Evolutionary conservation across 2,797 vertebrate species (phyloP).

Genomic region (Cossypha polioptera): DNA sequence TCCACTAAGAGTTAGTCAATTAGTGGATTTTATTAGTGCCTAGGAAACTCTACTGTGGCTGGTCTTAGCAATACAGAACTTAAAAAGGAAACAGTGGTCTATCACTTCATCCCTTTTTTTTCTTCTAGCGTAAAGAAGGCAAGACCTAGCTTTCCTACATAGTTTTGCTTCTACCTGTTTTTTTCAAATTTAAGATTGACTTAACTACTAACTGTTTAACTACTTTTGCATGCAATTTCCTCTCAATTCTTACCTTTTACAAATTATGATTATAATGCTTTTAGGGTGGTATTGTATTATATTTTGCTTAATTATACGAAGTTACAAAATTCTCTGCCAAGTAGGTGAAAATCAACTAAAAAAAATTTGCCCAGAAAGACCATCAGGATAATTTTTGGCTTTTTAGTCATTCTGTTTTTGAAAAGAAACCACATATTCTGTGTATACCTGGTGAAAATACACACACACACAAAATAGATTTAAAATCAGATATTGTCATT

Average conservation of each 20-base stretch:
- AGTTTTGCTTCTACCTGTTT: background rate
- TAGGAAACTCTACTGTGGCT: background rate
- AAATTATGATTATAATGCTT: background rate
- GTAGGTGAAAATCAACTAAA: background rate
- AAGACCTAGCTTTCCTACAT: background rate
- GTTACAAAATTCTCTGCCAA: background rate
- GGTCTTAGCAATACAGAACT: background rate
- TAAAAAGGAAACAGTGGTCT: background rate
- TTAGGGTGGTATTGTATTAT: background rate
- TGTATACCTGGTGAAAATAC: background rate
- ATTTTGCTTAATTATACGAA: background rate
- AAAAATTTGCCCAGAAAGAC: background rate
- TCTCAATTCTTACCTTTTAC: background rate
- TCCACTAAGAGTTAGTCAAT: background rate
- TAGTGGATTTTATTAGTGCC: background rate
- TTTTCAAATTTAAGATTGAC: background rate
- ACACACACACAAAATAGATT: background rate
- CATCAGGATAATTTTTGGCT: background rate
- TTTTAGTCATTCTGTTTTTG: background rate
- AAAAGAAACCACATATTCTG: background rate
- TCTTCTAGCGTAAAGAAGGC: background rate
- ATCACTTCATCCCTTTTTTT: background rate
- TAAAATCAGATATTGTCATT: background rate
- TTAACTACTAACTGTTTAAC: background rate
- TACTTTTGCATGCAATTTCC: background rate